Evolutionary conservation across 2,797 vertebrate species (phyloP).

Genomic region (Myotis findleyi): DNA sequence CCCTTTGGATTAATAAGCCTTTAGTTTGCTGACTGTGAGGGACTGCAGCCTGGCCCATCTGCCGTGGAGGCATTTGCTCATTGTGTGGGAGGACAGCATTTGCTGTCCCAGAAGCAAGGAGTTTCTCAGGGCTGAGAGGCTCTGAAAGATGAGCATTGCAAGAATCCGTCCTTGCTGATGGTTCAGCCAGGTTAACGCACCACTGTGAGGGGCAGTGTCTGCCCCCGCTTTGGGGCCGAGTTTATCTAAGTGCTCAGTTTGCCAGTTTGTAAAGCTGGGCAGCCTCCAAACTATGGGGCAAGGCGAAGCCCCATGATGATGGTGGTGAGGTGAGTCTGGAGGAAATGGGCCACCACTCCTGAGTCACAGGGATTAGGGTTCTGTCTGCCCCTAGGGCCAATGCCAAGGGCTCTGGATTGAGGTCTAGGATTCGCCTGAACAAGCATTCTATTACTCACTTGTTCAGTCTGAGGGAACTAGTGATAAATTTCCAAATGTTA

Average conservation of each 20-base stretch:
- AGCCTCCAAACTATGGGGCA: not conserved
- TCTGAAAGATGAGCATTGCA: constrained; percentile 24
- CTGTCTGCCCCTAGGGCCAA: not conserved
- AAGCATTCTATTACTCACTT: not conserved
- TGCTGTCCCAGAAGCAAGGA: constrained; percentile 36
- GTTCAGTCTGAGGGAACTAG: constrained; percentile 39
- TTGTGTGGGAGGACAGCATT: constrained; percentile 54
- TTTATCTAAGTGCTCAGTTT: not conserved
- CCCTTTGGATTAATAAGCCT: not conserved
- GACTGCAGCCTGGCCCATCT: not conserved
- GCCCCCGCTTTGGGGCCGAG: not conserved
- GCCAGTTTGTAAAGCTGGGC: not conserved
- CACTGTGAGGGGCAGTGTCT: not conserved
- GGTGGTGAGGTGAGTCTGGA: not conserved
- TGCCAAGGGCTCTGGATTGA: not conserved
- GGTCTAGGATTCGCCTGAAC: not conserved
- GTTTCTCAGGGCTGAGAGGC: constrained; percentile 56
- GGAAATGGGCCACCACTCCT: not conserved
- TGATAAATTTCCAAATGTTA: constrained; percentile 57
- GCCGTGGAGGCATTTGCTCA: constrained; percentile 64
- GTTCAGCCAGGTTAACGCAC: constrained; percentile 9
- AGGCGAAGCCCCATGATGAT: not conserved
- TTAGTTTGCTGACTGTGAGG: constrained; percentile 46
- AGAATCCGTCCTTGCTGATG: constrained; percentile 8
- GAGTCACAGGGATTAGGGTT: not conserved